Base-by-base conservation (phyloP, 2,888 invertebrate genomes). In the Sabellastarte sp. region DNA sequence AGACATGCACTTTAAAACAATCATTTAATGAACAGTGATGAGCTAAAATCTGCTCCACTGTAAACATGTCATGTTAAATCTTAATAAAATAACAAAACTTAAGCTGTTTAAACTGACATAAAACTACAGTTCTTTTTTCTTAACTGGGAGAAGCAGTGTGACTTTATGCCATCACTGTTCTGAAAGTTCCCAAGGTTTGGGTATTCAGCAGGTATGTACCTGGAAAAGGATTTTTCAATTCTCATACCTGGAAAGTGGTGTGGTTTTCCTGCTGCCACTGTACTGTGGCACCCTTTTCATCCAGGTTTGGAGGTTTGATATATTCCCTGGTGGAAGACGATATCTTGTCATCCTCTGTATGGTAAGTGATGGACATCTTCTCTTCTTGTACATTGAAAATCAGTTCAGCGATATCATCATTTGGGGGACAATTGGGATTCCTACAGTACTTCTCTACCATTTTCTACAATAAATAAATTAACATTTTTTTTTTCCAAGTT, bases 261-360 rank as follows among this genome's bases (percentile, higher is more conserved):
- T 83, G 82, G 76, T 79, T 80, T 30, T 83, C 82, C 1, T 73
- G 63, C 24, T 75, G 63, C 78, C 80, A 80, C n/a, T 74, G 69
- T 32, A 82, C 68, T 0, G 73, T 75, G 1, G 80, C 78, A 32
- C 82, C 81, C 68, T 82, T 83, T 67, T 83, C 84, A 50, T 82
- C 82, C 74, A 79, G 78, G 71, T 80, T 80, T 29, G 74, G 70
- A 20, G 83, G 82, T 69, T 82, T 82, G 51, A 79, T 68, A 71
- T 76, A 83, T 64, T 83, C 84, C 30, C 83, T 64, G 0, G 80
- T 81, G 3, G 83, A 83, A 3, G 83, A 76, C 0, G 82, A 79
- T 15, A 84, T 83, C 58, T 80, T 74, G 29, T 70, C 69, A 57
- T 80, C 76, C 64, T 81, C 81, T 2, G 80, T 80, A 68, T 84